Percentiles rank a stretch among this genome's conserved stretches.
These are phyloP conservation scores for Prionace glauca DNA, from an alignment of 2,797 vertebrate species.

Conservation along the genomic window DNA sequence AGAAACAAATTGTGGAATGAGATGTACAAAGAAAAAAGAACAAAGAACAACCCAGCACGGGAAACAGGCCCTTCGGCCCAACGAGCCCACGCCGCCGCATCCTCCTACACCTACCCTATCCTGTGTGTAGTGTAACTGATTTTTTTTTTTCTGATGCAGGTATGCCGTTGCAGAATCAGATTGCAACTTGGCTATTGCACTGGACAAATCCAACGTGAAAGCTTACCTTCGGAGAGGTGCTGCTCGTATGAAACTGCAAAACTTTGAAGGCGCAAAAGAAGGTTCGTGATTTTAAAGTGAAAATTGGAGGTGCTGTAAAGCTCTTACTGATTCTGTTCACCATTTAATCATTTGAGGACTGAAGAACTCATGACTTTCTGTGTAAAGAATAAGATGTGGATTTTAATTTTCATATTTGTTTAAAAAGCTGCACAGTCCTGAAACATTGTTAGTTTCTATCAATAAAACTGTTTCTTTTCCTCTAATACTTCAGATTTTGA, in stretches of 20 bases:
- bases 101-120: too few species aligned
- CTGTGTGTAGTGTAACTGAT: neutral
- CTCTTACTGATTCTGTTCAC: neutral
- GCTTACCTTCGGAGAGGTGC: conserved; percentile 81
- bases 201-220: conserved; percentile 76
- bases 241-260: conserved; percentile 68
- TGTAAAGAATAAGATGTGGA: neutral
- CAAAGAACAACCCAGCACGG: too few species aligned
- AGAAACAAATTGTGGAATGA: neutral
- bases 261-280: conserved; percentile 74
- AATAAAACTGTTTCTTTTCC: neutral
- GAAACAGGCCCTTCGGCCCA: too few species aligned
- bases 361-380: neutral
- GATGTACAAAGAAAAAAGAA: neutral
- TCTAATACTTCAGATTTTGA: conserved; percentile 72
- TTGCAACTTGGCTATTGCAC: conserved; percentile 83
- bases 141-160: conserved; percentile 51
- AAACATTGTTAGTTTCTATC: neutral
- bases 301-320: neutral
- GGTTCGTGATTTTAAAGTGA: conserved; percentile 55
- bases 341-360: neutral
- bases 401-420: neutral
- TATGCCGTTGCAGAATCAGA: conserved; percentile 91
- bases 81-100: too few species aligned
- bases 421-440: neutral